phyloP scores from a whole-genome alignment of 2,113 vertebrate genomes.

The Hemicordylus capensis region DNA sequence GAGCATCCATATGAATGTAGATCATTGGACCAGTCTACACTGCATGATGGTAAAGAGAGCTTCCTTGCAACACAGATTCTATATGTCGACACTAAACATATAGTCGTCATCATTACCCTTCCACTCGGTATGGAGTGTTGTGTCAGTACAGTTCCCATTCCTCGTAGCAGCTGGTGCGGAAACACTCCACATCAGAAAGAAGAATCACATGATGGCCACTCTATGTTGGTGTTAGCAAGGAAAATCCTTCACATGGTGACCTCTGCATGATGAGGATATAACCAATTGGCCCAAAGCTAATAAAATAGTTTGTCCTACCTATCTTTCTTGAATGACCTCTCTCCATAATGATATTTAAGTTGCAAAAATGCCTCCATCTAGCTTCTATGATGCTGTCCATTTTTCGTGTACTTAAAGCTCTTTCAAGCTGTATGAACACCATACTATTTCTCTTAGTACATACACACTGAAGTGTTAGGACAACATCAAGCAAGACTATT shows the following conservation, averaged over 20 bases:
- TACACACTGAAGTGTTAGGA: not conserved
- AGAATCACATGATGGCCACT: not conserved
- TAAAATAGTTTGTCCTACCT: not conserved
- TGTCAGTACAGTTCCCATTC: not conserved
- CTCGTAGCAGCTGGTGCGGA: too few relatives aligned
- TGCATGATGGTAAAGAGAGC: too few relatives aligned
- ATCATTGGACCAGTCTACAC: not conserved
- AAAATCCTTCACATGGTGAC: not conserved
- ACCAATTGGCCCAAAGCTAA: not conserved
- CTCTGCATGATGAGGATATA: not conserved
- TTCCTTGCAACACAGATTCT: not conserved
- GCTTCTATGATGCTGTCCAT: not conserved
- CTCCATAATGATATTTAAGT: not conserved
- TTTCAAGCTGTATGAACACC: too few relatives aligned
- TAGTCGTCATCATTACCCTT: not conserved
- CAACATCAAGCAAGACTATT: not conserved
- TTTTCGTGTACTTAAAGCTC: not conserved
- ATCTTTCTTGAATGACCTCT: not conserved
- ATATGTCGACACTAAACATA: too few relatives aligned
- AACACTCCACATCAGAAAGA: not conserved
- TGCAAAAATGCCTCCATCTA: not conserved
- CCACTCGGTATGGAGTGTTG: not conserved
- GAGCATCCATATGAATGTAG: not conserved
- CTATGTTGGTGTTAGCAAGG: not conserved
- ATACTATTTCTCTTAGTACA: too few relatives aligned